Percentiles rank a stretch among this genome's conserved stretches.
phyloP scores from a whole-genome alignment of 2,113 vertebrate species.

The Apeltes quadracus region DNA sequence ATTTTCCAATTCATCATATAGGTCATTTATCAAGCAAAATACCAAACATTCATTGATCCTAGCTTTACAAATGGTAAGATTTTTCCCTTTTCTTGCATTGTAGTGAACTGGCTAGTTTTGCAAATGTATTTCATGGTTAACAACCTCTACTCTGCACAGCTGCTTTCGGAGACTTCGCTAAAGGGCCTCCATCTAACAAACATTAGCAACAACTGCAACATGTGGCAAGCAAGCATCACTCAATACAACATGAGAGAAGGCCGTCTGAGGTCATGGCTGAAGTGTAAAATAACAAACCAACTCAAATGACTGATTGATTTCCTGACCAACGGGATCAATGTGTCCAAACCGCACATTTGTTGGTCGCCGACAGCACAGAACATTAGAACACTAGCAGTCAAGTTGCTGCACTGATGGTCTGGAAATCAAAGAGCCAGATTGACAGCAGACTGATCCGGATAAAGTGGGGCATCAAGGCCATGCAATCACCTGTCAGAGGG shows the following conservation, averaged over 20 bases:
- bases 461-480: constrained; percentile 11
- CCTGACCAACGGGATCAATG: constrained; percentile 35
- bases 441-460: constrained; percentile 26
- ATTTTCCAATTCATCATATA: background rate
- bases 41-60: background rate
- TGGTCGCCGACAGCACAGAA: constrained; percentile 21
- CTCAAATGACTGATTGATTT: constrained; percentile 17
- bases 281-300: constrained; percentile 35
- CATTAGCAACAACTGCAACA: constrained; percentile 20
- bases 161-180: background rate
- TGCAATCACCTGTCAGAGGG: constrained; percentile 11
- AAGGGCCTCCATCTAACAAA: background rate
- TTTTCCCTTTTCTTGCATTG: background rate
- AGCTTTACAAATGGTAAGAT: background rate
- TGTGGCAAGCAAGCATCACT: constrained; percentile 15
- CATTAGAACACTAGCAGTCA: constrained; percentile 20
- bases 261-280: constrained; percentile 39
- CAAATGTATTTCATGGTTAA: background rate
- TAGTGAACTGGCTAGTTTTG: background rate
- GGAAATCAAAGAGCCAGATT: constrained; percentile 29
- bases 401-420: constrained; percentile 18
- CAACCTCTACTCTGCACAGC: background rate
- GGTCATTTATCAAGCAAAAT: background rate
- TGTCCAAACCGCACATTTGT: constrained; percentile 22
- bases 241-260: constrained; percentile 14